Conservation (phyloP, 2,888 invertebrate species). For the Hypercompe scribonia region DNA sequence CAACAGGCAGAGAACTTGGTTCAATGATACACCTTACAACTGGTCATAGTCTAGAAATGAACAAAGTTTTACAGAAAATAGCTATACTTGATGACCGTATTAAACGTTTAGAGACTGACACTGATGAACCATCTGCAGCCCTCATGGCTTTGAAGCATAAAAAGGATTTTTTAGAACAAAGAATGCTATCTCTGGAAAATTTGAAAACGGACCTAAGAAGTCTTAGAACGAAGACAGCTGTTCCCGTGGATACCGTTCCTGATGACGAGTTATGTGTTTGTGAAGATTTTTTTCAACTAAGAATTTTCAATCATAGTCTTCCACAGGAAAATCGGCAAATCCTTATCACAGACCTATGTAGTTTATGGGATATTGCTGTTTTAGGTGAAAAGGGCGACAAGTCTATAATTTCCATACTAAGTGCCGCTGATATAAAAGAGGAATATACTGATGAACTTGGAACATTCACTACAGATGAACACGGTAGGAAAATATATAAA, state of each 20-base stretch:
- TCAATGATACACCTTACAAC: constrained; percentile 69
- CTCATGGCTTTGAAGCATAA: constrained; percentile 70
- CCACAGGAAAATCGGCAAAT: constrained; percentile 71
- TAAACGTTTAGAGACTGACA: constrained; percentile 58
- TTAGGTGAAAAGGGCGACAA: constrained; percentile 70
- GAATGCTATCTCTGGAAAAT: constrained; percentile 69
- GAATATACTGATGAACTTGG: constrained; percentile 78
- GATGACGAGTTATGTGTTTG: constrained; percentile 69
- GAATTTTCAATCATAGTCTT: constrained; percentile 76
- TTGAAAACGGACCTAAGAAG: constrained; percentile 67
- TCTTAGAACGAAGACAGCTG: constrained; percentile 56
- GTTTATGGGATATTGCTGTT: constrained; percentile 75
- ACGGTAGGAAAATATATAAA: constrained; percentile 79
- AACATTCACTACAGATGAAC: constrained; percentile 72
- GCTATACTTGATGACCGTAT: constrained; percentile 70
- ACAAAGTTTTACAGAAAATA: constrained; percentile 73
- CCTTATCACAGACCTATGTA: constrained; percentile 76
- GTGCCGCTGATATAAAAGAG: constrained; percentile 73
- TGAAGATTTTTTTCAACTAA: constrained; percentile 74
- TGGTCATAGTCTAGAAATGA: constrained; percentile 71
- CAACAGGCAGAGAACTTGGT: constrained; percentile 64
- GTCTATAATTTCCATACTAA: constrained; percentile 79
- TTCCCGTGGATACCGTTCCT: constrained; percentile 53
- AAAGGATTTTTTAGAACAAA: constrained; percentile 70
- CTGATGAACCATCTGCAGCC: constrained; percentile 68